Base-by-base conservation (phyloP, 2,888 invertebrate genomes). In the Limnephilus auricula region DNA sequence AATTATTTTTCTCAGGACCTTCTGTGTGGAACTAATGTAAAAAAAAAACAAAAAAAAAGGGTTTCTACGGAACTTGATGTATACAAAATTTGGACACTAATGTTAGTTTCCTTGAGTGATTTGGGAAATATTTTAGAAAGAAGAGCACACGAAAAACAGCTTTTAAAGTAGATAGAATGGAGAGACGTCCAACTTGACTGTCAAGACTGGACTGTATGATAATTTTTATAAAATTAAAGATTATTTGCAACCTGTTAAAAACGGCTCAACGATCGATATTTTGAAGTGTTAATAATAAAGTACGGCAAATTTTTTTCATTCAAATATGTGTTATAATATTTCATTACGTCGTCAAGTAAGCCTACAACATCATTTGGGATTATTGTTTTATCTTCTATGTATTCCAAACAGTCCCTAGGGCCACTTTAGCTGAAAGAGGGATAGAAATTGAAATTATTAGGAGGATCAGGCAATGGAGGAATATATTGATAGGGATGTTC, bases 381-480 rank as follows among this genome's bases (percentile, higher is more conserved):
- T 65, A 65, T 65, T 25, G 65, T 34, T 82, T 82, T 82, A 40
- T n/a, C 45, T 30, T 40, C 84, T 5, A 10, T 40, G 4, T 85
- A n/a, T 12, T 37, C 18, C 40, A n/a, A 85, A 37, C 30, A 85
- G 37, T 65, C 45, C 50, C 83, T 25, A 34, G 37, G 83, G 84
- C 31, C 83, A 84, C 79, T 89, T 90, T 40, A 50, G 78, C 15
- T 40, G 18, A 30, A 79, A 12, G 30, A 50, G 45, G 89, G 89
- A 50, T 31, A 79, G 85, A 45, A 91, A 91, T 89, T 89, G 89
- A 65, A 85, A 89, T 91, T 84, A 89, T 91, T 91, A 91, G 85
- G 65, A 91, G 89, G 78, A 83, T 79, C 85, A 89, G 65, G 78
- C 83, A 78, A 78, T 34, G 6, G 32, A 12, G 10, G 25, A 82